These are phyloP conservation scores for Lepidurus arcticus DNA, from an alignment of 1,140 invertebrate species.

Conservation along the genomic window DNA sequence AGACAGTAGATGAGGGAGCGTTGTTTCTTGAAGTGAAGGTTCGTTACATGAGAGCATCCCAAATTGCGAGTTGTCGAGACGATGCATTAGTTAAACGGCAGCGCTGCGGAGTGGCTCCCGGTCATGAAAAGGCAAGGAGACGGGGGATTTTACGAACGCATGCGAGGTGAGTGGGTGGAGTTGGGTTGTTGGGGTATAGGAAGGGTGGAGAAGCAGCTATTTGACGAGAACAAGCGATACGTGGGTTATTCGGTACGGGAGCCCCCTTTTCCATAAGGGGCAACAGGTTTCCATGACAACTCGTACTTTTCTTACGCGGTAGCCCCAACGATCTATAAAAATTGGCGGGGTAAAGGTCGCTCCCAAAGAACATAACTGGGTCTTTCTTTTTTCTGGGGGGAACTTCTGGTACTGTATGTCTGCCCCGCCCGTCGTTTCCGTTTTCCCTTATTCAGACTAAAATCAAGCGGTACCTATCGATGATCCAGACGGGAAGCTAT, in stretches of 20 bases:
- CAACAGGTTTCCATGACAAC: slow-evolving; percentile 21
- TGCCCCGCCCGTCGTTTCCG: too few relatives aligned
- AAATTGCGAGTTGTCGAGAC: background rate
- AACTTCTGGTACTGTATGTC: too few relatives aligned
- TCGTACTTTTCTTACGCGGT: slow-evolving; percentile 12
- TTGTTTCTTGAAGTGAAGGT: background rate
- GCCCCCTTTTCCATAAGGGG: background rate
- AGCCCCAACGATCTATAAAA: background rate
- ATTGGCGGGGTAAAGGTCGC: background rate
- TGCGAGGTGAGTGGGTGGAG: background rate
- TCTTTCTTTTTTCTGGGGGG: too few relatives aligned
- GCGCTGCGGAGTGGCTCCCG: background rate
- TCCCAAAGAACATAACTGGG: too few relatives aligned
- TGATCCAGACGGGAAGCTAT: too few relatives aligned
- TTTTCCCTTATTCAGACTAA: too few relatives aligned
- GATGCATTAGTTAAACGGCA: background rate
- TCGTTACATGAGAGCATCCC: background rate
- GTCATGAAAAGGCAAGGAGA: background rate
- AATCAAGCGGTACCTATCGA: too few relatives aligned
- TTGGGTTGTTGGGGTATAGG: background rate
- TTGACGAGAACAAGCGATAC: background rate
- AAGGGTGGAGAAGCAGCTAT: background rate
- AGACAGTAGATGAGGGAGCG: background rate
- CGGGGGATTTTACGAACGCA: background rate
- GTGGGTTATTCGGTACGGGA: background rate